Base-by-base conservation (phyloP, 2,888 invertebrate genomes). In the Lymantria monacha region DNA sequence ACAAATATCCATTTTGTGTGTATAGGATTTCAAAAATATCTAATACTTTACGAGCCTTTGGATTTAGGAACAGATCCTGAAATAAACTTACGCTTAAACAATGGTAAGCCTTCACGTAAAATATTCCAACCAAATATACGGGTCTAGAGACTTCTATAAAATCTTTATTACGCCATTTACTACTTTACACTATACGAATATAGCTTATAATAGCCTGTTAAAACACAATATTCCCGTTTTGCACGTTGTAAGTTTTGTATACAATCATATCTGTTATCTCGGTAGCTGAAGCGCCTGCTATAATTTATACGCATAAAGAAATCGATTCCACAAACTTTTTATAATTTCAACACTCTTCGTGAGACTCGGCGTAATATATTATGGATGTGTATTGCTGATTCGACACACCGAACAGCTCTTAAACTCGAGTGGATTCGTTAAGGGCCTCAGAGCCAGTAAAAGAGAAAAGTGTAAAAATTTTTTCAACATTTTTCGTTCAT, bases 381-480 rank as follows among this genome's bases (percentile, higher is more conserved):
- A 74, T 76, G 64, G 58, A 74, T 72, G 74, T 68, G 70, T 63
- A 75, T 66, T 63, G 81, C 82, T 79, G 80, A 79, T 62, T 76
- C 74, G 70, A 55, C 44, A 48, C 46, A 37, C 48, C 53, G 53
- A 52, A 74, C 51, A 49, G 53, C 57, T 49, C 76, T 78, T 63
- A 57, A 61, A 59, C 58, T 73, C 61, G 52, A 65, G 63, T 51
- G 56, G 51, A 22, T 2, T 22, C 5, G 22, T 22, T 22, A 22
- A 22, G 22, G 5, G 22, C 22, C 22, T 22, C 22, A 22, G 22
- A 2, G 22, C 22, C 22, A 5, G 22, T 22, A 22, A 22, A 22
- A 22, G 22, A 22, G 22, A 51, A 65, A 63, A 64, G 53, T 53
- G 53, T 51, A 41, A 56, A 58, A 55, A 50, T 57, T 63, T 49